Evolutionary conservation across 2,113 vertebrate genomes (phyloP), one percentile per base, ranked within the genome.

Genomic region (Poeciliopsis occidentalis): DNA sequence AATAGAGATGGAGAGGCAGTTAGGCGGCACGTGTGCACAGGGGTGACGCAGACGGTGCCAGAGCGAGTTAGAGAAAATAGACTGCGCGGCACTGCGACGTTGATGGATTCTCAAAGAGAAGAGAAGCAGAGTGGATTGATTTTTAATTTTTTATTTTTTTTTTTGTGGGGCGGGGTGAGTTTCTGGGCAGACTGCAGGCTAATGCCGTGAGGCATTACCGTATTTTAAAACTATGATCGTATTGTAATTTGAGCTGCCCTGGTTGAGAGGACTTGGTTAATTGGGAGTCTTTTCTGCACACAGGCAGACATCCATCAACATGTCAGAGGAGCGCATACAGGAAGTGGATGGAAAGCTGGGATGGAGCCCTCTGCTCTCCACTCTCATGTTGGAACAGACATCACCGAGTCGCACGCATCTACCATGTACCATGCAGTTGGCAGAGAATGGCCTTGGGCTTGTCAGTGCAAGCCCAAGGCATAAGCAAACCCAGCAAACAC

Each of bases 351-450:
- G 76, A 78, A 83, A 57, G 84, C 74, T 82, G 69, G 37, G 61
- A 77, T 80, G 82, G 67, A 76, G 74, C 60, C 69, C 69, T 88
- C 70, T 68, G 39, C 66, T 85, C 37, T 78, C 72, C 60, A 67
- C 1, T 72, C 79, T 85, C 60, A 32, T 78, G 79, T 81, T 30
- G 65, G 76, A 91, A 39, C 90, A 91, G 85, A 90, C 79, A 70
- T 81, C 61, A 60, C 71, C 71, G 24, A 67, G 73, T 54, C 64
- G 61, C 54, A 61, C 69, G 67, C 89, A 85, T 89, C 79, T 70
- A 89, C 90, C 89, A 87, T 78, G 81, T 80, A 75, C 74, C 69
- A 27, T 27, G 27, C 78, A 79, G 69, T 85, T 84, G 81, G 80
- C 72, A n/a, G 15, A 61, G 39, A 69, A 78, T 64, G 15, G 62